These are phyloP conservation scores for Torymus aiolomorphi DNA, from an alignment of 2,888 invertebrate species.

Conservation along the genomic window DNA sequence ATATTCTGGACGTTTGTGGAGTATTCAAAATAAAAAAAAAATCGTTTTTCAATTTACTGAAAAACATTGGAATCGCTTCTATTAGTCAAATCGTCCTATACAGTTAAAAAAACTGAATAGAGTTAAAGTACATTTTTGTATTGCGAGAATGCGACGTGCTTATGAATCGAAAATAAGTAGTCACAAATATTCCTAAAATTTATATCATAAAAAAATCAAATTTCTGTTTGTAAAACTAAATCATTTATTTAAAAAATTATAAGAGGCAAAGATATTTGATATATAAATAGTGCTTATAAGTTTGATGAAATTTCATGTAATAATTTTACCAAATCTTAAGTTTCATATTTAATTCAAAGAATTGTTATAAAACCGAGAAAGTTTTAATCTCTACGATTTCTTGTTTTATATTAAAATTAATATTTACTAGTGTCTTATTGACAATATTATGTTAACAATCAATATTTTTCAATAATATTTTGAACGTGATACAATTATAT, in stretches of 20 bases:
- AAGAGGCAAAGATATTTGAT: slow-evolving; percentile 6
- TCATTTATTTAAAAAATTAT: slow-evolving; percentile 28
- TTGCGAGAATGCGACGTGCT: slow-evolving; percentile 8
- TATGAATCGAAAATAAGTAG: slow-evolving; percentile 32
- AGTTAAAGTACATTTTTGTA: slow-evolving; percentile 28
- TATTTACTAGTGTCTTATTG: slow-evolving; percentile 45
- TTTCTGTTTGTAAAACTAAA: slow-evolving; percentile 23
- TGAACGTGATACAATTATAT: slow-evolving; percentile 55
- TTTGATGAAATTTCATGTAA: slow-evolving; percentile 19
- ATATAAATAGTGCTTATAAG: slow-evolving; percentile 24
- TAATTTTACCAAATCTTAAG: slow-evolving; percentile 20
- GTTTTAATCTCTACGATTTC: slow-evolving; percentile 30
- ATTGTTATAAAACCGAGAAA: slow-evolving; percentile 24
- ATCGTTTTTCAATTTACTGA: slow-evolving; percentile 25
- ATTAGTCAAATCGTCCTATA: slow-evolving; percentile 18
- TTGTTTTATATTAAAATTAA: slow-evolving; percentile 52
- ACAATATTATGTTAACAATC: slow-evolving; percentile 54
- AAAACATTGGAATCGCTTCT: slow-evolving; percentile 24
- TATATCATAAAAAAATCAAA: slow-evolving; percentile 35
- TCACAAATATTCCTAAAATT: slow-evolving; percentile 41
- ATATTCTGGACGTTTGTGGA: slow-evolving; percentile 30
- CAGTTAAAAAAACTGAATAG: slow-evolving; percentile 26
- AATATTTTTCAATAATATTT: slow-evolving; percentile 55
- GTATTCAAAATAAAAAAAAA: slow-evolving; percentile 1
- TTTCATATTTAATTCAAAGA: slow-evolving; percentile 31